phyloP scores from a whole-genome alignment of 2,888 invertebrate species.

The Thera obeliscata region DNA sequence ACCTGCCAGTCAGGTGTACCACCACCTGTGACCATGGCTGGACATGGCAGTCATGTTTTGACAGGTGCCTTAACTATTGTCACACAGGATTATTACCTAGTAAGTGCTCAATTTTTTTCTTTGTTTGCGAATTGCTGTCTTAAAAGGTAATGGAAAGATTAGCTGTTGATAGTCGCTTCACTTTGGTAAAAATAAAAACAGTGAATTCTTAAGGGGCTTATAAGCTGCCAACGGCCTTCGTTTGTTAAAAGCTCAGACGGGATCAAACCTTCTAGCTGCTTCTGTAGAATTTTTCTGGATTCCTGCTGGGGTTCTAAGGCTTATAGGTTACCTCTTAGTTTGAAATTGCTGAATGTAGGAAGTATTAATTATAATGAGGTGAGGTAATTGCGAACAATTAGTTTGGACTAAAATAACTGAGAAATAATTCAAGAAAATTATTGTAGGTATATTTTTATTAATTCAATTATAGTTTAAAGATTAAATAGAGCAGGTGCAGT shows the following conservation, averaged over 20 bases:
- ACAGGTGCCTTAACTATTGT: constrained; percentile 70
- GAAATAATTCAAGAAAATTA: too few relatives aligned
- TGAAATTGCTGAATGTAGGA: too few relatives aligned
- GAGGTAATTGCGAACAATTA: too few relatives aligned
- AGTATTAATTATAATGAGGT: too few relatives aligned
- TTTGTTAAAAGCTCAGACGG: neutral
- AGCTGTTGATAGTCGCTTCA: constrained; percentile 3
- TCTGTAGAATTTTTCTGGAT: too few relatives aligned
- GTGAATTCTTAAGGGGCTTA: neutral
- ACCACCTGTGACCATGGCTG: constrained; percentile 63
- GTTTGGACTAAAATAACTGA: too few relatives aligned
- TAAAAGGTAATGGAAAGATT: constrained; percentile 21
- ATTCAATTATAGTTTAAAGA: neutral
- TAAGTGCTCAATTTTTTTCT: constrained; percentile 37
- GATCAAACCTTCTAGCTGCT: neutral
- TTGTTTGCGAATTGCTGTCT: constrained; percentile 35
- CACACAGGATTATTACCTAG: constrained; percentile 57
- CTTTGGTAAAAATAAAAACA: neutral
- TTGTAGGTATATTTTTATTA: too few relatives aligned
- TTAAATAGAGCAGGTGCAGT: neutral
- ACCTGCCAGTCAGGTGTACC: constrained; percentile 62
- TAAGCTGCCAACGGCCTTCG: neutral
- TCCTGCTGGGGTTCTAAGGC: too few relatives aligned
- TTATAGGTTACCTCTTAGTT: too few relatives aligned
- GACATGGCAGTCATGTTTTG: constrained; percentile 67